Evolutionary conservation across 2,888 invertebrate genomes (phyloP).

Genomic region (Drosophila ezoana): DNA sequence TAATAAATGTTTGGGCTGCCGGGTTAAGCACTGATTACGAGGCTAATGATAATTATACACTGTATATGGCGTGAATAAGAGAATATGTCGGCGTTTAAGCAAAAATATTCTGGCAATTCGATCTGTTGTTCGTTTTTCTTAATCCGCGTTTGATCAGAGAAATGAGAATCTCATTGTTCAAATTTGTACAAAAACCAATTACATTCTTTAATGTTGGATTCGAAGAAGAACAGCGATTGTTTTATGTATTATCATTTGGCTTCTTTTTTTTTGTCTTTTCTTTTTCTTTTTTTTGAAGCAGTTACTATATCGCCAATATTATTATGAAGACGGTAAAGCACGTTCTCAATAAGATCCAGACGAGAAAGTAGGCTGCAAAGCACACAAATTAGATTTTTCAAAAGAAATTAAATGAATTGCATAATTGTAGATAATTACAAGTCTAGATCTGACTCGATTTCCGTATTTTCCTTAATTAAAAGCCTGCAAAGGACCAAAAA

Average conservation of each 20-base stretch:
- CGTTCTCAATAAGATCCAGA: slow-evolving; percentile 19
- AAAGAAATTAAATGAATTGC: background rate
- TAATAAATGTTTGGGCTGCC: slow-evolving; percentile 2
- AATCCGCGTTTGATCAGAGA: too few species aligned
- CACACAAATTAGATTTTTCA: background rate
- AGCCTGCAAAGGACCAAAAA: background rate
- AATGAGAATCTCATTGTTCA: too few species aligned
- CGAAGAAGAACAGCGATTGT: too few species aligned
- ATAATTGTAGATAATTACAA: slow-evolving; percentile 8
- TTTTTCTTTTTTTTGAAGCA: background rate
- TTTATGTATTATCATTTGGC: too few species aligned
- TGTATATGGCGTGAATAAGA: background rate
- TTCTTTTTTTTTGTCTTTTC: too few species aligned
- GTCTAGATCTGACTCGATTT: slow-evolving; percentile 21
- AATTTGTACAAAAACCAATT: background rate
- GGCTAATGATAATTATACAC: background rate
- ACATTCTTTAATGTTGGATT: background rate
- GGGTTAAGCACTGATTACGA: slow-evolving; percentile 20
- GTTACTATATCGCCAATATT: slow-evolving; percentile 25
- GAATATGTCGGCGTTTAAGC: too few species aligned
- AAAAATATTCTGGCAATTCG: too few species aligned
- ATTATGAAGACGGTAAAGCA: slow-evolving; percentile 16
- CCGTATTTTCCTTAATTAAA: background rate
- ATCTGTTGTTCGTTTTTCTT: too few species aligned
- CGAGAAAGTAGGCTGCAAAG: slow-evolving; percentile 26